Evolutionary conservation across 2,113 vertebrate genomes (phyloP).

Genomic region (Pitta sordida): DNA sequence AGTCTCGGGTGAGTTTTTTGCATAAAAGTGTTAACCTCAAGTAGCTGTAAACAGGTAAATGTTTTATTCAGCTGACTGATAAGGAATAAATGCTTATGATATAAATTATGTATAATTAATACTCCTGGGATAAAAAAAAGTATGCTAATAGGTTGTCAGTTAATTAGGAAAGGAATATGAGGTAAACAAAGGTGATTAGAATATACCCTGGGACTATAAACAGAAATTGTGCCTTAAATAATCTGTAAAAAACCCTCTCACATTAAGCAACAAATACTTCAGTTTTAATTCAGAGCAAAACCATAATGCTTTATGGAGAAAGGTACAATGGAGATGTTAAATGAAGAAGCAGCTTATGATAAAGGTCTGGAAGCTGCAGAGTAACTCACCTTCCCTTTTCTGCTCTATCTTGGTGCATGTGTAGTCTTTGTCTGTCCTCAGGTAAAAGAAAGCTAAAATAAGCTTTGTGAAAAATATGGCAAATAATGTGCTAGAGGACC

Average conservation of each 20-base stretch:
- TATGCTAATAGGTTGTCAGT: constrained; percentile 82
- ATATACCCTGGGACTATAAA: constrained; percentile 80
- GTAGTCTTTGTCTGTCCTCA: neutral
- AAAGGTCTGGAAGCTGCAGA: neutral
- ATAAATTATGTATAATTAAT: constrained; percentile 87
- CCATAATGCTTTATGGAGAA: neutral
- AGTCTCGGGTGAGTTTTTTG: constrained; percentile 81
- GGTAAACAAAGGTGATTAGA: constrained; percentile 84
- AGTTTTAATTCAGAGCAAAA: constrained; percentile 50
- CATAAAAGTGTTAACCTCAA: constrained; percentile 79
- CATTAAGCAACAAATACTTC: constrained; percentile 62
- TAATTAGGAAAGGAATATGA: constrained; percentile 83
- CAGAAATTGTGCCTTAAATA: constrained; percentile 78
- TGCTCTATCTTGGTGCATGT: neutral
- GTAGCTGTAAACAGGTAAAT: constrained; percentile 82
- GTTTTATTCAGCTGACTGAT: constrained; percentile 82
- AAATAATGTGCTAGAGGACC: neutral
- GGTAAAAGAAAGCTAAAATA: neutral
- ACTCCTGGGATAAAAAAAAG: constrained; percentile 77
- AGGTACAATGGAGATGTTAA: constrained; percentile 20
- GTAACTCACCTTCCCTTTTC: neutral
- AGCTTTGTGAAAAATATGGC: neutral
- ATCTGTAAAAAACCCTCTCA: constrained; percentile 54
- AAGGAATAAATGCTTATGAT: constrained; percentile 80
- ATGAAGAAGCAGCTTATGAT: neutral